phyloP scores from a whole-genome alignment of 2,797 vertebrate genomes.

The Synaphobranchus kaupii region DNA sequence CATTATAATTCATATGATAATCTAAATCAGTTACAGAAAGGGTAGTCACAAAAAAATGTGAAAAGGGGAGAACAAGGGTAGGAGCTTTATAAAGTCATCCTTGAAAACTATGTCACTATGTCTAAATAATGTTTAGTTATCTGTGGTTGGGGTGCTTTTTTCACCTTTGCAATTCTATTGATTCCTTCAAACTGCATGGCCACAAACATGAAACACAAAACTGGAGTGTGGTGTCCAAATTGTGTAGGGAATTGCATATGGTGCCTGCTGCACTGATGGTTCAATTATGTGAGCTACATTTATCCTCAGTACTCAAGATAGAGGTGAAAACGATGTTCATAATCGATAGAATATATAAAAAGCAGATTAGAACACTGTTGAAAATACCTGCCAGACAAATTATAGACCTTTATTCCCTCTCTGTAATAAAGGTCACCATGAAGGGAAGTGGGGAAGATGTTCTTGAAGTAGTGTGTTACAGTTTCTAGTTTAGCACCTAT shows the following conservation, averaged over 20 bases:
- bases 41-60: too few species aligned
- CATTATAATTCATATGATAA: too few species aligned
- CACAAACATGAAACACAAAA: background rate
- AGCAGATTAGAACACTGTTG: background rate
- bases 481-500: too few species aligned
- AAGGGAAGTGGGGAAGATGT: too few species aligned
- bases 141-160: background rate
- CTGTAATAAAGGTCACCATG: too few species aligned
- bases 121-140: too few species aligned
- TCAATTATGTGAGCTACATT: background rate
- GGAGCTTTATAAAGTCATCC: too few species aligned
- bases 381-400: background rate
- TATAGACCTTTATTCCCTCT: too few species aligned
- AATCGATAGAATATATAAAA: background rate
- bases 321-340: background rate
- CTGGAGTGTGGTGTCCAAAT: background rate
- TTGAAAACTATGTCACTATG: too few species aligned
- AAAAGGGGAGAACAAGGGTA: too few species aligned
- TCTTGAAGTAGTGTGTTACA: too few species aligned
- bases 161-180: background rate
- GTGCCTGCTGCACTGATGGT: background rate
- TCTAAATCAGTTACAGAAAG: too few species aligned
- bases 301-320: background rate
- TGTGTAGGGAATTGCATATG: background rate
- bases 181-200: background rate